These are phyloP conservation scores for Nomada goodeniana DNA, from an alignment of 2,888 invertebrate species.

Conservation along the genomic window DNA sequence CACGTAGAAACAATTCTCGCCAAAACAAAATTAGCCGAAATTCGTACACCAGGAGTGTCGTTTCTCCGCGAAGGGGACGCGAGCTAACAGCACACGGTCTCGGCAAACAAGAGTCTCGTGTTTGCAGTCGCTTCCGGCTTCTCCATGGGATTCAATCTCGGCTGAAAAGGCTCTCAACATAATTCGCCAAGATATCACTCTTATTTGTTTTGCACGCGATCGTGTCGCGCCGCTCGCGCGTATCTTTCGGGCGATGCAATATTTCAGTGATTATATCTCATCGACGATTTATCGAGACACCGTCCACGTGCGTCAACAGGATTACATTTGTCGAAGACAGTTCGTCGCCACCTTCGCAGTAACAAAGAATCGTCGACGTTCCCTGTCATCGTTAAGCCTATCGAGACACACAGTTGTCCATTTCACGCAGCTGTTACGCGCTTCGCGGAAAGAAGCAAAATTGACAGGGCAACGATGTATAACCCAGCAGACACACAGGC, in stretches of 20 bases:
- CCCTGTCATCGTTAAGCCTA: constrained; percentile 48
- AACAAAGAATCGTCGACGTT: constrained; percentile 8
- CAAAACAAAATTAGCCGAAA: constrained; percentile 10
- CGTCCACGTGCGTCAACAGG: not conserved
- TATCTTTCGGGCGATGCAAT: not conserved
- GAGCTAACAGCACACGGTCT: not conserved
- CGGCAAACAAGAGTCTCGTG: constrained; percentile 27
- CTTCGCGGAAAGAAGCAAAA: constrained; percentile 26
- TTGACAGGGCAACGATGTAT: constrained; percentile 33
- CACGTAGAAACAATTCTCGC: not conserved
- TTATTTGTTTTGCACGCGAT: constrained; percentile 51
- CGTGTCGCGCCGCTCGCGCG: not conserved
- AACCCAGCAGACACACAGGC: not conserved
- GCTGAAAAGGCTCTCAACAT: constrained; percentile 36
- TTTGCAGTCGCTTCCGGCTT: constrained; percentile 21
- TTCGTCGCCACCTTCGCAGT: not conserved
- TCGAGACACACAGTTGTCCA: constrained; percentile 50
- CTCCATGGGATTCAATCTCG: constrained; percentile 44
- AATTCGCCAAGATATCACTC: constrained; percentile 25
- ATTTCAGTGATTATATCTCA: not conserved
- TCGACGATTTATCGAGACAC: constrained; percentile 3
- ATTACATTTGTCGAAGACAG: constrained; percentile 13
- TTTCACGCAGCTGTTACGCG: constrained; percentile 74
- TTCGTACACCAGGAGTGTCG: not conserved
- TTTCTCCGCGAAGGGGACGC: not conserved